These are phyloP conservation scores for Physeter macrocephalus DNA, from an alignment of 2,113 vertebrate genomes.

Conservation along the genomic window DNA sequence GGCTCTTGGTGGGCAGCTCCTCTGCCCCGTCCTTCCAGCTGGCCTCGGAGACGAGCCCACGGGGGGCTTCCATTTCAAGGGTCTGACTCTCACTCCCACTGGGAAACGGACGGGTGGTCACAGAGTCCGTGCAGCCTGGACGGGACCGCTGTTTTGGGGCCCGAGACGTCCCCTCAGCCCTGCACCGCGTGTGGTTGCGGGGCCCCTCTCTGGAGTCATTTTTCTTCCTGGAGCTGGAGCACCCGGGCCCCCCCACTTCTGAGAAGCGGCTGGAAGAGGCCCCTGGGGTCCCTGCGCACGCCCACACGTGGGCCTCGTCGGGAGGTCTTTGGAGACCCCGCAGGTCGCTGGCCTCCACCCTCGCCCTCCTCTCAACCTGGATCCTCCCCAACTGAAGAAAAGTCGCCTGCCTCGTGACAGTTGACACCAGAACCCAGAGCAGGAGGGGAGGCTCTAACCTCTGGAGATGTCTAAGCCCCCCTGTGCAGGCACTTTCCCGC, in stretches of 20 bases:
- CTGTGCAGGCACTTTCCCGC: fast-evolving
- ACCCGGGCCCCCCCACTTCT: no score
- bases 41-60: not conserved
- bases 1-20: not conserved
- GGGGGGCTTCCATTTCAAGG: not conserved
- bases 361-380: fast-evolving
- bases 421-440: fast-evolving
- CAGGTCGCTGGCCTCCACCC: not conserved
- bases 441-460: not conserved
- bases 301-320: fast-evolving
- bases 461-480: not conserved
- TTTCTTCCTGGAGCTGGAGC: not conserved
- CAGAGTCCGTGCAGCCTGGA: not conserved
- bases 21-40: not conserved
- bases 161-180: fast-evolving
- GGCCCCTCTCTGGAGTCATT: not conserved
- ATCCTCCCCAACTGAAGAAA: fast-evolving
- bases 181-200: fast-evolving
- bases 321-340: not conserved
- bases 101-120: not conserved
- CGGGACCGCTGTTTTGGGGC: fast-evolving
- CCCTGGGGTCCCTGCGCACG: fast-evolving
- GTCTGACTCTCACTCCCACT: not conserved
- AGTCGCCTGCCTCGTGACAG: not conserved
- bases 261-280: not conserved